phyloP scores from a whole-genome alignment of 2,888 invertebrate genomes.

The Tyria jacobaeae region DNA sequence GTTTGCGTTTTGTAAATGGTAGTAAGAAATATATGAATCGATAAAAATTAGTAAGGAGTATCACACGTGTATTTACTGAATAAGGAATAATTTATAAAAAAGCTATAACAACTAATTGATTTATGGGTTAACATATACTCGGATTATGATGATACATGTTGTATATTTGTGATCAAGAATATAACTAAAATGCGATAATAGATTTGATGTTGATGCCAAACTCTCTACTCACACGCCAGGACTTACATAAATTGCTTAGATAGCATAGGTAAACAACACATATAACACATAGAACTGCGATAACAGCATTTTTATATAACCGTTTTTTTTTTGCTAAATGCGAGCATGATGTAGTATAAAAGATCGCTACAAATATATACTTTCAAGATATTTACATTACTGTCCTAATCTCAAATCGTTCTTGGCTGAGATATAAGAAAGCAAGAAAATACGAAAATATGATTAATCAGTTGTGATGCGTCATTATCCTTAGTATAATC shows the following conservation, averaged over 20 bases:
- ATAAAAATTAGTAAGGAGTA: not conserved
- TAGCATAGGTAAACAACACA: conserved; percentile 14
- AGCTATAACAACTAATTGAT: not conserved
- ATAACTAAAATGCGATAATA: too few species aligned
- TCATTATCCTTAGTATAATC: not conserved
- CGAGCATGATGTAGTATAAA: too few species aligned
- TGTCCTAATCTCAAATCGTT: not conserved
- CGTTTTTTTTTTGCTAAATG: too few species aligned
- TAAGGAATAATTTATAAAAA: too few species aligned
- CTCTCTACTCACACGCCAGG: not conserved
- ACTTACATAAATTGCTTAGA: conserved; percentile 4
- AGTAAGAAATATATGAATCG: not conserved
- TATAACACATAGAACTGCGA: conserved; percentile 2
- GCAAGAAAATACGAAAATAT: not conserved
- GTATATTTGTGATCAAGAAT: too few species aligned
- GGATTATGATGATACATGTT: too few species aligned
- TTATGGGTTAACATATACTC: too few species aligned
- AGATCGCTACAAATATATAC: not conserved
- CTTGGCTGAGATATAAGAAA: not conserved
- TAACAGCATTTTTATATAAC: not conserved
- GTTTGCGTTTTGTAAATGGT: not conserved
- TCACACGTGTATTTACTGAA: not conserved
- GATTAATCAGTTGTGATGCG: not conserved
- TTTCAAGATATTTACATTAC: not conserved
- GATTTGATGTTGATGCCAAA: conserved; percentile 20